A percentile compares a stretch with the other conserved stretches of the same genome.
These are phyloP conservation scores for Coleophora flavipennella DNA, from an alignment of 2,888 invertebrate genomes.

Conservation along the genomic window DNA sequence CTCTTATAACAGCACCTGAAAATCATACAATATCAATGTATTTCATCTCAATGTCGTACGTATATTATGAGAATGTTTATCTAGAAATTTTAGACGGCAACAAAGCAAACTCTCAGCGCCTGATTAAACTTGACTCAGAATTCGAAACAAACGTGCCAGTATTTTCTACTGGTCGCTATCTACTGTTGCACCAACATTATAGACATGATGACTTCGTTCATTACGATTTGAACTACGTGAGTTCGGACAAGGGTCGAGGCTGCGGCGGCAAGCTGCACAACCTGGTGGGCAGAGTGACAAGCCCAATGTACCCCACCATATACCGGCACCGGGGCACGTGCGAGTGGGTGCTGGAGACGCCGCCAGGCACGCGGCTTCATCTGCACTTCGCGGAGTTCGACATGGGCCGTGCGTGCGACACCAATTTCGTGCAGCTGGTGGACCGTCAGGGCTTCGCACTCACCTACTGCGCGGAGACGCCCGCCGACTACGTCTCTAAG, in stretches of 20 bases:
- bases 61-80: conserved; percentile 32
- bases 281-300: conserved; percentile 42
- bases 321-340: conserved; percentile 42
- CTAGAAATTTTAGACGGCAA: conserved; percentile 58
- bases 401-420: conserved; percentile 76
- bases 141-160: conserved; percentile 39
- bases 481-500: conserved; percentile 66
- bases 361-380: conserved; percentile 32
- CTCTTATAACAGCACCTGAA: conserved; percentile 76
- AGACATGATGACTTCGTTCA: conserved; percentile 18
- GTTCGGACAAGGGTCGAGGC: conserved; percentile 48
- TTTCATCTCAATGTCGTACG: conserved; percentile 33
- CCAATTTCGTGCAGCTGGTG: conserved; percentile 77
- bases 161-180: conserved; percentile 78
- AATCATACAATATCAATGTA: conserved; percentile 82
- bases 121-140: conserved; percentile 22
- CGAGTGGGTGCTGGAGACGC: conserved; percentile 57
- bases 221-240: conserved; percentile 46
- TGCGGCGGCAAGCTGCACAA: conserved; percentile 50
- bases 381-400: conserved; percentile 67
- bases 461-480: conserved; percentile 69
- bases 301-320: conserved; percentile 51
- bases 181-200: conserved; percentile 69
- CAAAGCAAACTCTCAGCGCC: conserved; percentile 23
- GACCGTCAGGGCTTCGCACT: conserved; percentile 51